phyloP scores from a whole-genome alignment of 2,113 vertebrate species.

The Oncorhynchus mykiss region DNA sequence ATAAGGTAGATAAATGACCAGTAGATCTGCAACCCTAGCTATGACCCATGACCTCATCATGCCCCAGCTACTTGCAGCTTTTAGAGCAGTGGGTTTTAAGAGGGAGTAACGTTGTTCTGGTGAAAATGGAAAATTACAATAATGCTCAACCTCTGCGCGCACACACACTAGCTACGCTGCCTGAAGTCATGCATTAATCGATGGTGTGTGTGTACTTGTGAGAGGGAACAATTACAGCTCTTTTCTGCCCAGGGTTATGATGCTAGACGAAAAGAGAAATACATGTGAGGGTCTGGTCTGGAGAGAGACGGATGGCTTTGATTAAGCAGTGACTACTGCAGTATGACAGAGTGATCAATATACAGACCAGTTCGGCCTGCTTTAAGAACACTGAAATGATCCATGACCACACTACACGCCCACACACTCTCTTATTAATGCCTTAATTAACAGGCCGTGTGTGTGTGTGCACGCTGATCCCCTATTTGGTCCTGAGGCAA shows the following conservation, averaged over 20 bases:
- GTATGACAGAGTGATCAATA: constrained; percentile 59
- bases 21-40: too few relatives aligned
- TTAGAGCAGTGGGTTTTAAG: too few relatives aligned
- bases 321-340: constrained; percentile 55
- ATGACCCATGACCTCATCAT: too few relatives aligned
- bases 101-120: too few relatives aligned
- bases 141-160: background rate
- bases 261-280: background rate
- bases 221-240: background rate
- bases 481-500: background rate
- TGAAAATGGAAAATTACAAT: too few relatives aligned
- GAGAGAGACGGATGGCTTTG: constrained; percentile 61
- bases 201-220: constrained; percentile 15
- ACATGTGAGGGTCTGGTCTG: background rate
- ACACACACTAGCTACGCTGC: background rate
- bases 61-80: too few relatives aligned
- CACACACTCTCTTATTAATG: constrained; percentile 23
- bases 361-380: constrained; percentile 6
- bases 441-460: constrained; percentile 12
- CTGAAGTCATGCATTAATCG: background rate
- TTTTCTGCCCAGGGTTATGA: too few relatives aligned
- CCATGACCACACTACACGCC: background rate
- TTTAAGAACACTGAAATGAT: constrained; percentile 33
- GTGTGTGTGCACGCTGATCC: constrained; percentile 2
- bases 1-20: too few relatives aligned